Evolutionary conservation across 2,113 vertebrate genomes (phyloP), one percentile per base, ranked within the genome.

Genomic region (Hypomesus transpacificus): DNA sequence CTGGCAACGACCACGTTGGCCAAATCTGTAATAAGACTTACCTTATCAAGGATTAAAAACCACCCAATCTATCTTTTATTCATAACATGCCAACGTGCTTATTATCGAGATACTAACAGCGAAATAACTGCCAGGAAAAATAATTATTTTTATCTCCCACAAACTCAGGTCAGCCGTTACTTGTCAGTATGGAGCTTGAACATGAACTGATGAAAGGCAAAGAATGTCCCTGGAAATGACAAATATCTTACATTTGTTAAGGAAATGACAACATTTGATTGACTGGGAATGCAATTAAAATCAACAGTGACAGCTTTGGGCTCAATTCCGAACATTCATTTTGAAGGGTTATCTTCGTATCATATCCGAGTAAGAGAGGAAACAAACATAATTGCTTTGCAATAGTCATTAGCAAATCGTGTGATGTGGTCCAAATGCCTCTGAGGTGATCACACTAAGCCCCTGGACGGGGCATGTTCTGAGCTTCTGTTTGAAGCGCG

Each of bases 31-130:
- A 87, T 87, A 75, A 86, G 88, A 88, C 77, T 81, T 86, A 89
- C 89, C 85, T 87, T 89, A 89, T 90, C 88, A 68, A 81, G 87
- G 86, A 89, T 89, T 89, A 88, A 71, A 87, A 89, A 75, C 76
- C 57, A 59, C 20, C 14, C 14, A 14, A 59, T 59, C 31, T 63
- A 26, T 63, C 14, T 7, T 61, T 22, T 78, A 80, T 75, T 80
- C 79, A 81, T 61, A 80, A 77, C 77, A 61, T 74, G 78, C 75
- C 87, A 87, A 85, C 89, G 87, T 34, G 14, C 60, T 26, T 62
- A 11, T 14, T 14, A 88, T 80, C 68, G 77, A 77, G 59, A 73
- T 70, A 75, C 73, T 76, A 58, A 82, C 68, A 69, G 74, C 78
- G 70, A 82, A 82, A 80, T 78, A 74, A 74, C 70, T 71, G 79